Base-by-base conservation (phyloP, 1,140 invertebrate species). In the Brachionus koreanus region DNA sequence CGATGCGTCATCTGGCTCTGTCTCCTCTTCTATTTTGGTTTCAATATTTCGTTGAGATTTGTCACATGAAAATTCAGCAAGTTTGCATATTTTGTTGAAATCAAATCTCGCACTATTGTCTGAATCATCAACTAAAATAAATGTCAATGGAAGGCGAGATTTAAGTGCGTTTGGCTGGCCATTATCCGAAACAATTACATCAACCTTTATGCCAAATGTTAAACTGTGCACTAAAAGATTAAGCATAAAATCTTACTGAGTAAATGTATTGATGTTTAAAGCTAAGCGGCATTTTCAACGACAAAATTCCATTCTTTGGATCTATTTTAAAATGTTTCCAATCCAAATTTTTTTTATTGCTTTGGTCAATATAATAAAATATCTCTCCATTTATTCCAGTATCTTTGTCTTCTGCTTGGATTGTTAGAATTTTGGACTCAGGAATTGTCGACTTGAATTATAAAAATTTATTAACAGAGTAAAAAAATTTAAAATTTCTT, bases 151-250 rank as follows among this genome's bases (percentile, higher is more conserved):
- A 25, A 79, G n/a, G 7, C 76, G 49, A 3, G 76, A 35, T 25
- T 61, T 65, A 0, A 79, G n/a, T 39, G 33, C 33, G 10, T 33
- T 61, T 0, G 76, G 76, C 33, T 61, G 52, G 4, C 76, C 76
- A 42, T 61, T 42, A 43, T 79, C 76, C 12, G 76, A 61, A 13
- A 52, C 76, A 37, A 79, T 79, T 39, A 79, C 29, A 65, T 79
- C 61, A 37, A 79, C 37, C 76, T 79, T 57, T 12, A 79, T 61
- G 57, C 35, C 16, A 12, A 37, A 35, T 19, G 16, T 29, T 52
- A 29, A 19, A 63, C 37, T 13, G 37, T 33, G 4, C 1, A 57
- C n/a, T n/a, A n/a, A 1, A 3, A 46, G 3, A 46, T n/a, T 33
- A n/a, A 46, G 7, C 19, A 46, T n/a, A 49, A 1, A 33, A 3